Evolutionary conservation across 2,113 vertebrate species (phyloP).

Genomic region (Anoura caudifer): DNA sequence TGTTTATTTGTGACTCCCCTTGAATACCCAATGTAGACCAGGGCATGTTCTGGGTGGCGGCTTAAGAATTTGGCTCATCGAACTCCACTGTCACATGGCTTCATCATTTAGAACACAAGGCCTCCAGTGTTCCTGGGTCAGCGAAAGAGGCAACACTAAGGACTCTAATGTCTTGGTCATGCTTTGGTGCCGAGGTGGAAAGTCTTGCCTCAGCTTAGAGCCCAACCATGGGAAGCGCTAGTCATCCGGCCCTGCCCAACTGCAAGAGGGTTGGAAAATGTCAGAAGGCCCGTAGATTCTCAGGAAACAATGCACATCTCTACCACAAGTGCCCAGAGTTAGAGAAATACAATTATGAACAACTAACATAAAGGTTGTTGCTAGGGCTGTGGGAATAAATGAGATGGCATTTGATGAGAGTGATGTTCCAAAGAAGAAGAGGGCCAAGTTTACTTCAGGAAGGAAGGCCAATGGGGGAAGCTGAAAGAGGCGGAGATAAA

Average conservation of each 20-base stretch:
- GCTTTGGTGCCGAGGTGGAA: background rate
- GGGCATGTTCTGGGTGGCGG: background rate
- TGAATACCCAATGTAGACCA: background rate
- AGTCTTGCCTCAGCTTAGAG: background rate
- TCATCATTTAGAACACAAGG: background rate
- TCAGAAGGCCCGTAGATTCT: background rate
- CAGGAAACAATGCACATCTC: background rate
- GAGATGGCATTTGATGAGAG: background rate
- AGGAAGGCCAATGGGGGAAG: background rate
- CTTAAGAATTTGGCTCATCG: background rate
- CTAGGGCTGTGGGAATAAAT: background rate
- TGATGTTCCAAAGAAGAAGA: background rate
- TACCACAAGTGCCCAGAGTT: background rate
- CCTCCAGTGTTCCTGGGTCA: background rate
- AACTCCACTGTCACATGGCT: background rate
- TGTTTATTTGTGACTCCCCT: background rate
- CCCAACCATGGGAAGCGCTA: background rate
- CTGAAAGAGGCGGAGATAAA: background rate
- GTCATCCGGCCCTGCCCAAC: background rate
- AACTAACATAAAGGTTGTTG: background rate
- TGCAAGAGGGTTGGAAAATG: background rate
- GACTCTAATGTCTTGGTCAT: background rate
- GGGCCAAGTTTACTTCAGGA: background rate
- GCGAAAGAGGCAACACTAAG: background rate
- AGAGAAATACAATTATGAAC: background rate